Evolutionary conservation across 2,888 invertebrate genomes (phyloP).

Genomic region (Athalia rosae): DNA sequence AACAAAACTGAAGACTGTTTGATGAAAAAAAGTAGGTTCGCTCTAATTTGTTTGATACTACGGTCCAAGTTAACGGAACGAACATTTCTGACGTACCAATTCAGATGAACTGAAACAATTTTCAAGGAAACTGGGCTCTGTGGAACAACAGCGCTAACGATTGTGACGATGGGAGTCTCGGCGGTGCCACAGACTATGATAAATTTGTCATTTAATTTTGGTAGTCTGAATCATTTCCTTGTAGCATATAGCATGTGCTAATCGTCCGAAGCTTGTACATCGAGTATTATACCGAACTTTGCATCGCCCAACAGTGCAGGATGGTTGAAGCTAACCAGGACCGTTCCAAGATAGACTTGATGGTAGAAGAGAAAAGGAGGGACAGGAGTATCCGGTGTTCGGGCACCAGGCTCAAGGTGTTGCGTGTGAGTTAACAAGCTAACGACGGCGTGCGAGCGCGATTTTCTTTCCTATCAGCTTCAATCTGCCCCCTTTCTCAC

Average conservation of each 20-base stretch:
- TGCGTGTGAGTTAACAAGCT: conserved; percentile 74
- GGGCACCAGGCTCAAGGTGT: conserved; percentile 59
- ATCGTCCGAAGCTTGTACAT: conserved; percentile 16
- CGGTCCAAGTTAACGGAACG: not conserved
- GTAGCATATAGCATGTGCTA: not conserved
- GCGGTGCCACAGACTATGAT: conserved; percentile 16
- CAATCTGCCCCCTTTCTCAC: conserved; percentile 68
- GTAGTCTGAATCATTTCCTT: conserved; percentile 25
- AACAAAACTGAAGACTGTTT: not conserved
- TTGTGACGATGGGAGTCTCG: not conserved
- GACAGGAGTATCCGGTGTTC: conserved; percentile 71
- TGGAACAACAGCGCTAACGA: conserved; percentile 27
- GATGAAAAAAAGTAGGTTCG: not conserved
- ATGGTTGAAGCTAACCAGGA: conserved; percentile 22
- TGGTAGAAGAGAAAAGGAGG: conserved; percentile 11
- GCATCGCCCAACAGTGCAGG: conserved; percentile 7
- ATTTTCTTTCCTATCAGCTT: conserved; percentile 73
- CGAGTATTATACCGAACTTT: conserved; percentile 10
- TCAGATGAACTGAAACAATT: not conserved
- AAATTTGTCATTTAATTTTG: conserved; percentile 35
- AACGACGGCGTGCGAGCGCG: conserved; percentile 73
- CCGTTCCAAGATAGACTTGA: conserved; percentile 52
- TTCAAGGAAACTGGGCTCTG: conserved; percentile 1
- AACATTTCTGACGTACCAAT: not conserved
- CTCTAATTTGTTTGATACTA: not conserved